Evolutionary conservation across 1,140 invertebrate genomes (phyloP).

Genomic region (Papilio xuthus): DNA sequence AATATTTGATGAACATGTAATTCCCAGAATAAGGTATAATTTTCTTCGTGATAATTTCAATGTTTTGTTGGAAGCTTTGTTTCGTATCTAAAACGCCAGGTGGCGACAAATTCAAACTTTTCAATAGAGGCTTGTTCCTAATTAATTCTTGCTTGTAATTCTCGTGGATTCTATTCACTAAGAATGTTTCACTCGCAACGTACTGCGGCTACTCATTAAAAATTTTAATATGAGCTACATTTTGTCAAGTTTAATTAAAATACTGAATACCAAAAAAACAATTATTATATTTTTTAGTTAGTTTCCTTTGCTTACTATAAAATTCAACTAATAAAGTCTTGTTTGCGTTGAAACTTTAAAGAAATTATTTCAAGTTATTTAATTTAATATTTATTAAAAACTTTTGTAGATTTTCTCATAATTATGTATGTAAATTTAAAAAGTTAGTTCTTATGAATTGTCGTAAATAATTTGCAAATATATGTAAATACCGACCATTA

Average conservation of each 20-base stretch:
- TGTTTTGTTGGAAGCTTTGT: constrained; percentile 53
- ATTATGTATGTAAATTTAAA: not conserved
- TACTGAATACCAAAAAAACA: constrained; percentile 22
- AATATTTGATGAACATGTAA: constrained; percentile 50
- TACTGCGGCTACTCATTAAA: constrained; percentile 51
- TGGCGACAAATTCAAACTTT: constrained; percentile 60
- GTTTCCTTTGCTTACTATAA: not conserved
- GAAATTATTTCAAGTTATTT: not conserved
- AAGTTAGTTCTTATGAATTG: too few relatives aligned
- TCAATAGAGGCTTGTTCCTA: constrained; percentile 53
- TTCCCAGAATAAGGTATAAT: constrained; percentile 51
- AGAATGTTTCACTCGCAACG: constrained; percentile 39
- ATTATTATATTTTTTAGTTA: not conserved
- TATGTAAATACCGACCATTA: too few relatives aligned
- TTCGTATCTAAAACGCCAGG: constrained; percentile 54
- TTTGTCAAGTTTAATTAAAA: constrained; percentile 49
- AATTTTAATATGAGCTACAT: constrained; percentile 47
- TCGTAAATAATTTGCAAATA: too few relatives aligned
- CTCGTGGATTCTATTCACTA: constrained; percentile 44
- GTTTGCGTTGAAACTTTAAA: not conserved
- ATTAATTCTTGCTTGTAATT: constrained; percentile 62
- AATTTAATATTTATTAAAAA: not conserved
- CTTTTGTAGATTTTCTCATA: not conserved
- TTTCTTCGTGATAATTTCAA: constrained; percentile 49
- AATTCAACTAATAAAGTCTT: not conserved